Evolutionary conservation across 2,888 invertebrate genomes (phyloP), one percentile per base, ranked within the genome.

Genomic region (Rhynchonema sp.): DNA sequence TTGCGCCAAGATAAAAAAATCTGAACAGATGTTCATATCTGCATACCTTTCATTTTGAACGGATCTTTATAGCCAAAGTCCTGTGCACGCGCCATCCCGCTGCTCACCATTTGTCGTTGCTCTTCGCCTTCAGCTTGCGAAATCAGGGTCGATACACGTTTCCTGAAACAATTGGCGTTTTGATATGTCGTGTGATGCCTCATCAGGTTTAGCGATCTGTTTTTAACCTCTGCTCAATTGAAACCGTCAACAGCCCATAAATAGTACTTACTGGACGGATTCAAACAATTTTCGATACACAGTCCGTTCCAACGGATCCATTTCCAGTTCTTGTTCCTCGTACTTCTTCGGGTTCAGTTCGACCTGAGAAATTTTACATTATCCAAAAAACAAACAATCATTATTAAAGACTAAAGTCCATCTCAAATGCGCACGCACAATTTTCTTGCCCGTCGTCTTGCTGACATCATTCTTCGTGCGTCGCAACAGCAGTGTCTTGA

Each of bases 401-500:
- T 13, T 17, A 13, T 49, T 6, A 49, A 49, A 49, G n/a, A 49
- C 3, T 20, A 49, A 17, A 17, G 13, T 38, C 9, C 9, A 20
- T 20, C 23, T 17, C 9, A 23, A 17, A 13, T 20, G n/a, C 20
- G 30, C 20, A 64, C 59, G 62, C 29, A 67, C 66, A 13, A 75
- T 58, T 1, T 73, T 72, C 62, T 71, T 70, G 26, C 72, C 70
- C n/a, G 73, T 72, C 20, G 69, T 62, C 20, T 66, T 59, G 57
- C 64, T 66, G 6, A 63, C 78, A 72, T 90, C 85, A 17, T 75
- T 77, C 74, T 96, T 96, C 0, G 91, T 91, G 54, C 96, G 79
- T 0, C 94, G 80, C 62, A 96, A 77, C 78, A 96, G 81, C 1
- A 96, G 70, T 3, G 84, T 82, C 61, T 87, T 86, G 76, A 89